These are phyloP conservation scores for Cephus sareptanus DNA, from an alignment of 2,888 invertebrate species.

Conservation along the genomic window DNA sequence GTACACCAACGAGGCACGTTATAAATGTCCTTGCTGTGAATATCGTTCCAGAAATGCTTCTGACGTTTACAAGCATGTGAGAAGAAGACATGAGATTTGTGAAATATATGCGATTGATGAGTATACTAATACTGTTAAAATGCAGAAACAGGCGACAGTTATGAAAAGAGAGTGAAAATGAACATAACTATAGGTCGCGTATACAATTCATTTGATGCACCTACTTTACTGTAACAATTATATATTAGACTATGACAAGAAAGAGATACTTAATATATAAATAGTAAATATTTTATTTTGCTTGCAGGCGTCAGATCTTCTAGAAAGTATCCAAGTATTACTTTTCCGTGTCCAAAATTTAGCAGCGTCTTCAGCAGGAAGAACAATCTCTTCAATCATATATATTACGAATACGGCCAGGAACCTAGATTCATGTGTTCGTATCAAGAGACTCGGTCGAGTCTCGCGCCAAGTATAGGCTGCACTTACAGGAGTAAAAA, in stretches of 20 bases:
- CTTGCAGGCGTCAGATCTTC: background rate
- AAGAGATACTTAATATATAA: background rate
- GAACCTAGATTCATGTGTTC: constrained; percentile 49
- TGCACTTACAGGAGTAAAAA: constrained; percentile 51
- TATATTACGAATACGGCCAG: constrained; percentile 52
- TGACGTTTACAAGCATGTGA: constrained; percentile 49
- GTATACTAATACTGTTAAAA: background rate
- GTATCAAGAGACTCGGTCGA: constrained; percentile 13
- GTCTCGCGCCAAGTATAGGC: too few species aligned
- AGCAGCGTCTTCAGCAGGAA: constrained; percentile 35
- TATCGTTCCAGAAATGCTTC: constrained; percentile 49
- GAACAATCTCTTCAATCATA: constrained; percentile 36
- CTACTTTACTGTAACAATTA: background rate
- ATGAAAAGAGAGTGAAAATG: constrained; percentile 1
- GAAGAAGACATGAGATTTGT: constrained; percentile 42
- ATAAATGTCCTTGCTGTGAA: constrained; percentile 52
- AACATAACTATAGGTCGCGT: constrained; percentile 2
- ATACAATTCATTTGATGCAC: background rate
- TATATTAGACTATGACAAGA: background rate
- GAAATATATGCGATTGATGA: constrained; percentile 41
- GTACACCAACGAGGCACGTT: constrained; percentile 53
- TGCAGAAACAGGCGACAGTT: constrained; percentile 17
- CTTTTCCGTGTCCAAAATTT: constrained; percentile 38
- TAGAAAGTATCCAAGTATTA: background rate
- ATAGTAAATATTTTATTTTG: background rate